Evolutionary conservation across 2,888 invertebrate species (phyloP).

Genomic region (Julus scanicus): DNA sequence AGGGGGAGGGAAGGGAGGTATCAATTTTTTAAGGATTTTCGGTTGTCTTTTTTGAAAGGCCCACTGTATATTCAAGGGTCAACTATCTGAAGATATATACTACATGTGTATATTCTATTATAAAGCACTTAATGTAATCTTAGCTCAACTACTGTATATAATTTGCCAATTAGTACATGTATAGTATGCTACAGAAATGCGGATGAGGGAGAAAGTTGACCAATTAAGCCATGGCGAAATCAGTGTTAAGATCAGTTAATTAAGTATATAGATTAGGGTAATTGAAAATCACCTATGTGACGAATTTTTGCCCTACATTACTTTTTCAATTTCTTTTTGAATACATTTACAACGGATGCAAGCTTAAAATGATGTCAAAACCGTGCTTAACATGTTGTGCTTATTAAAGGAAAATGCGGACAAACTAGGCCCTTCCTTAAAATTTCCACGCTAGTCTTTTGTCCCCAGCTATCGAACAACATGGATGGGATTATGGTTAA

Average conservation of each 20-base stretch:
- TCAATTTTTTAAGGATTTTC: too few relatives aligned
- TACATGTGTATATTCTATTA: too few relatives aligned
- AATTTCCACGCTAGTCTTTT: not conserved
- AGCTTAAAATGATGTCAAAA: not conserved
- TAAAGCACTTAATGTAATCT: too few relatives aligned
- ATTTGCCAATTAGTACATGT: too few relatives aligned
- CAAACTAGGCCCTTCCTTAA: not conserved
- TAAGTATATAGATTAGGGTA: not conserved
- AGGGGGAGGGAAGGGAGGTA: too few relatives aligned
- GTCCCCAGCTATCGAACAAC: not conserved
- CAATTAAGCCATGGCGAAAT: constrained; percentile 3
- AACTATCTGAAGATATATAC: too few relatives aligned
- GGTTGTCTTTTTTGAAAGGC: too few relatives aligned
- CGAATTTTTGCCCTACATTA: not conserved
- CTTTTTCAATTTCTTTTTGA: not conserved
- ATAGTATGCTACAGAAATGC: not conserved
- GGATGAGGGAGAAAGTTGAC: not conserved
- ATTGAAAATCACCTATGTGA: not conserved
- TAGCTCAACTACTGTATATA: too few relatives aligned
- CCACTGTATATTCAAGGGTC: too few relatives aligned
- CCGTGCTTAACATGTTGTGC: too few relatives aligned
- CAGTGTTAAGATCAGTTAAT: not conserved
- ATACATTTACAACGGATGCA: not conserved
- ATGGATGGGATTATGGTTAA: not conserved
- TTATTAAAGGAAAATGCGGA: not conserved